These are phyloP conservation scores for Chanos chanos DNA, from an alignment of 2,797 vertebrate genomes.

Conservation along the genomic window DNA sequence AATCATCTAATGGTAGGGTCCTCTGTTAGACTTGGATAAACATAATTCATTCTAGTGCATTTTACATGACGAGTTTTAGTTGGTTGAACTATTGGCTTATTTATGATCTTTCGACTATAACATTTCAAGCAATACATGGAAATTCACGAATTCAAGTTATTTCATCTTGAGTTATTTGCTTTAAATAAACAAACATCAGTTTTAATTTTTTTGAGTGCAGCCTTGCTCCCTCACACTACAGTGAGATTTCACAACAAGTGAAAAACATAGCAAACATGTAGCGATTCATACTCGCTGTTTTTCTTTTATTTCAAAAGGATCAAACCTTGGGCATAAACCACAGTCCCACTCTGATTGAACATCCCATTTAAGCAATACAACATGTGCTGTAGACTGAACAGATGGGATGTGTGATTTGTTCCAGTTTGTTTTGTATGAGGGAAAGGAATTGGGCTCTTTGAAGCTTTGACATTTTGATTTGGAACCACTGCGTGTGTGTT, in stretches of 20 bases:
- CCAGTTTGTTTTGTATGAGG: background rate
- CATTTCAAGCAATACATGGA: no score
- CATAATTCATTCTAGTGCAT: no score
- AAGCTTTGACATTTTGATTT: background rate
- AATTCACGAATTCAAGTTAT: no score
- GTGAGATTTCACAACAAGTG: slow-evolving; percentile 1
- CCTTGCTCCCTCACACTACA: slow-evolving; percentile 10
- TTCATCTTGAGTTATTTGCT: no score
- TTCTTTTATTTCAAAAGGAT: background rate
- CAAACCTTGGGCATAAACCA: background rate
- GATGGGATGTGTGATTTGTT: background rate
- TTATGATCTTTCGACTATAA: no score
- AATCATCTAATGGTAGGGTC: no score
- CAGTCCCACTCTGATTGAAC: background rate
- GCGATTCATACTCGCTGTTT: background rate
- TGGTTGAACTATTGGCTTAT: no score
- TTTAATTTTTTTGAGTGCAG: no score
- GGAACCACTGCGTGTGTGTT: background rate
- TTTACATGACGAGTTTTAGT: no score
- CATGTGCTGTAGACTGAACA: background rate
- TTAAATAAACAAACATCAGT: no score
- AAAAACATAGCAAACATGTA: background rate
- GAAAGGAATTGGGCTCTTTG: background rate
- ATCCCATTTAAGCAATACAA: background rate
- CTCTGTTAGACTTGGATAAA: no score